phyloP scores from a whole-genome alignment of 2,888 invertebrate species.

The Cataglyphis albicans region DNA sequence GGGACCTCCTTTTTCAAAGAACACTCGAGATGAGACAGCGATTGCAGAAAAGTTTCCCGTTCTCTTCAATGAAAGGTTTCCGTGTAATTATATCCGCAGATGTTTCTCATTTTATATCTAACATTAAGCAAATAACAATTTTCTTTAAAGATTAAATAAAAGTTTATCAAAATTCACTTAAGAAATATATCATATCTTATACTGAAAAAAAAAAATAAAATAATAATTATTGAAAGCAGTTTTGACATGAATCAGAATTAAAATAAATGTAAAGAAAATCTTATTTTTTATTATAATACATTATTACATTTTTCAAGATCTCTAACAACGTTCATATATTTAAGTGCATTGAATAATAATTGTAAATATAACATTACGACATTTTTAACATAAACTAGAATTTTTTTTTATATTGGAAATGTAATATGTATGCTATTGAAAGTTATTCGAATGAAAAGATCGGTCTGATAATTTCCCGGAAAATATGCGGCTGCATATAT shows the following conservation, averaged over 20 bases:
- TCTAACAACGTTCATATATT: background rate
- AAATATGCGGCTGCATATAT: background rate
- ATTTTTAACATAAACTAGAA: background rate
- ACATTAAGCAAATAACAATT: background rate
- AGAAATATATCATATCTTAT: background rate
- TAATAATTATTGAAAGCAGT: background rate
- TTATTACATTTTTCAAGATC: background rate
- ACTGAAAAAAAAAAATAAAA: background rate
- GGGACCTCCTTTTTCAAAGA: slow-evolving; percentile 46
- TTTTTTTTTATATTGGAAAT: background rate
- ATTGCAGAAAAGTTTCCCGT: background rate
- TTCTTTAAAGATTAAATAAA: background rate
- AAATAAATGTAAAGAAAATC: no score
- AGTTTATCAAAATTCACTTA: background rate
- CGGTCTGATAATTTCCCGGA: background rate
- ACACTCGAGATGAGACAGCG: background rate
- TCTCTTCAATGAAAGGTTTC: background rate
- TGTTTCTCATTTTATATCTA: background rate
- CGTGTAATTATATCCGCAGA: slow-evolving; percentile 12
- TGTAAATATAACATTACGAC: background rate
- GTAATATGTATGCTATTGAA: background rate
- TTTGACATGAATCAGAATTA: background rate
- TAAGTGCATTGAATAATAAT: background rate
- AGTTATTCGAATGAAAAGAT: background rate
- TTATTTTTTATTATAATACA: background rate